Base-by-base conservation (phyloP, 2,888 invertebrate genomes). In the Poecilobothrus nobilitatus region DNA sequence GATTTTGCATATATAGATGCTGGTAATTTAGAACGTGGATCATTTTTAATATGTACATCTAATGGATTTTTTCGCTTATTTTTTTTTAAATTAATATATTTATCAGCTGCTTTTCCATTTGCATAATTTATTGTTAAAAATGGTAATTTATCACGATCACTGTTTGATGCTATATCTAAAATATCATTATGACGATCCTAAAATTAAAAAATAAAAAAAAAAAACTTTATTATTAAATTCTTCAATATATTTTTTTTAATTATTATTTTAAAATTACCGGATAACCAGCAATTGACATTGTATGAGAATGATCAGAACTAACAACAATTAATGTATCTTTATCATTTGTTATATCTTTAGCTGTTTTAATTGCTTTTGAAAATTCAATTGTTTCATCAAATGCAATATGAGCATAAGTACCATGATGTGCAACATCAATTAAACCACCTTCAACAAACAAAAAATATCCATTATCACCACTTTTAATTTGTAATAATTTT, bases 221-320 rank as follows among this genome's bases (percentile, higher is more conserved):
- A 33, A 65, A 69, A 37, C 12, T 37, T 37, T 37, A 37, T 7
- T 8, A 37, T 37, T n/a, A n/a, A n/a, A 34, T 34, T 34, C 5
- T 37, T n/a, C 18, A 33, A 2, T 22, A 37, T 41, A 63, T 18
- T 20, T 6, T 27, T 37, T n/a, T 18, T 27, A 53, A 67, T 37
- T 27, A 27, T 64, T 64, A 62, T 20, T 20, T 62, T n/a, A 18
- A 63, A 72, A 76, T 77, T 73, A 81, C 83, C 63, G 89, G 86
- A 77, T 93, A 92, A 0, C 93, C 93, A 34, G 86, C 86, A 69
- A 89, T 86, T 15, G 86, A 86, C 86, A 93, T 87, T 0, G 89
- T 88, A 77, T 93, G 92, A 1, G 91, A 88, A 76, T 93, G 93
- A 80, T 93, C 93, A 0, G 92, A 86, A 0, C 92, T 91, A 18